Evolutionary conservation across 2,797 vertebrate genomes (phyloP), one percentile per base, ranked within the genome.

Genomic region (Myripristis murdjan): DNA sequence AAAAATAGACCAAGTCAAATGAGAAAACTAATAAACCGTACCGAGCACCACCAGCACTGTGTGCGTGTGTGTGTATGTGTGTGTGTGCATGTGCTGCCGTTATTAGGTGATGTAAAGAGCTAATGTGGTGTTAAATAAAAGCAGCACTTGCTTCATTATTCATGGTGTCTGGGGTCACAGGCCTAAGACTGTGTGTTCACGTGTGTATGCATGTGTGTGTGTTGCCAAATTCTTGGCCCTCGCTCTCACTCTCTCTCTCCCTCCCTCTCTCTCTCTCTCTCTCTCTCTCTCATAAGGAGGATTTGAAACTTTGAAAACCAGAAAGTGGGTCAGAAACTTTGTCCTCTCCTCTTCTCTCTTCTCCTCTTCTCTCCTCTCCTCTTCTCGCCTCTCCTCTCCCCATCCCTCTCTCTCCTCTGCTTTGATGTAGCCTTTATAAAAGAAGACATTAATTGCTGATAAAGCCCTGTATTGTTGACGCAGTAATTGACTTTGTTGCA

Each of bases 281-380:
- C 9, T 37, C 20, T 22, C n/a, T 46, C 33, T n/a, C n/a, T n/a
- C 33, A 81, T 79, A 85, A 86, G 84, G 75, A 81, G 81, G 80
- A 89, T 91, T 91, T 87, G 37, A 84, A 93, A 92, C 85, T 87
- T 86, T 87, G 64, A 81, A 74, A 89, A 74, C 66, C 73, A 54
- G 28, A 87, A 93, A 93, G 83, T 93, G 90, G 92, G 91, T 94
- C 91, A 92, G 75, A 74, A 89, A 87, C 83, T 80, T 82, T 79
- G 49, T 70, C 57, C 76, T 62, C 35, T 74, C 71, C 77, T 47
- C 51, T 58, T 54, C 43, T 7, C 6, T 10, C 43, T 20, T 49
- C 31, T 46, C 33, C 11, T 44, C 39, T 14, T 6, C 24, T 56
- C 44, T 26, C 9, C 12, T 55, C 33, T 46, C 35, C 51, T 57